phyloP scores from a whole-genome alignment of 2,797 vertebrate genomes.

The Eptatretus atami region DNA sequence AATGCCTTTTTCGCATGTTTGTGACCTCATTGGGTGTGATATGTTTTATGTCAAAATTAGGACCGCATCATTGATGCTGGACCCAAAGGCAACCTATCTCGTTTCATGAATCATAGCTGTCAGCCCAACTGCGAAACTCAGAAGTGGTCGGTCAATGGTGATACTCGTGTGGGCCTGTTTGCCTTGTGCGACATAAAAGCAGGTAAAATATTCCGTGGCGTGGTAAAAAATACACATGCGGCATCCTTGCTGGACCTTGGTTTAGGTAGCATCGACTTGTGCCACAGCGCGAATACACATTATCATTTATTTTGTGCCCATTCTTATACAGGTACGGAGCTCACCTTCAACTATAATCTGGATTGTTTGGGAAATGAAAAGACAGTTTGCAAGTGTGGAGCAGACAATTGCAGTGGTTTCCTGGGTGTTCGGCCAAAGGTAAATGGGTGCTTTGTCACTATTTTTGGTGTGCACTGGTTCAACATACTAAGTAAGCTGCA shows the following conservation, averaged over 20 bases:
- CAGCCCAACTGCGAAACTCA: constrained; percentile 95
- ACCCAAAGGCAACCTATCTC: constrained; percentile 83
- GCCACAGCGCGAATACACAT: too few relatives aligned
- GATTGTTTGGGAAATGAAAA: constrained; percentile 94
- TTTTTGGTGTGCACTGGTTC: too few relatives aligned
- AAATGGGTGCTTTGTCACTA: too few relatives aligned
- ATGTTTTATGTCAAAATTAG: constrained; percentile 14
- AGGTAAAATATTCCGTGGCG: constrained; percentile 19
- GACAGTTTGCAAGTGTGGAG: constrained; percentile 61
- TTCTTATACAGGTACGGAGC: constrained; percentile 32
- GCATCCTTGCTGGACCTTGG: too few relatives aligned
- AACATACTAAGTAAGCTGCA: not conserved
- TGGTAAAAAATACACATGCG: too few relatives aligned
- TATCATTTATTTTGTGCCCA: not conserved
- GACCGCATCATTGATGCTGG: constrained; percentile 90
- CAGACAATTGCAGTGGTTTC: constrained; percentile 87
- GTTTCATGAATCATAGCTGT: constrained; percentile 99
- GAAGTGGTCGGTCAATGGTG: constrained; percentile 91
- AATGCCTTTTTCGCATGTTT: too few relatives aligned
- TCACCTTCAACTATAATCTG: constrained; percentile 94
- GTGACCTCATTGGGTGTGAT: too few relatives aligned
- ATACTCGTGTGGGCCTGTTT: constrained; percentile 70
- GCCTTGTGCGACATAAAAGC: constrained; percentile 61
- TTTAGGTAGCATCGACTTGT: too few relatives aligned
- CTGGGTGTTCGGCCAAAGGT: constrained; percentile 85